These are phyloP conservation scores for Dendroctonus ponderosae DNA, from an alignment of 1,140 invertebrate genomes.

Conservation along the genomic window DNA sequence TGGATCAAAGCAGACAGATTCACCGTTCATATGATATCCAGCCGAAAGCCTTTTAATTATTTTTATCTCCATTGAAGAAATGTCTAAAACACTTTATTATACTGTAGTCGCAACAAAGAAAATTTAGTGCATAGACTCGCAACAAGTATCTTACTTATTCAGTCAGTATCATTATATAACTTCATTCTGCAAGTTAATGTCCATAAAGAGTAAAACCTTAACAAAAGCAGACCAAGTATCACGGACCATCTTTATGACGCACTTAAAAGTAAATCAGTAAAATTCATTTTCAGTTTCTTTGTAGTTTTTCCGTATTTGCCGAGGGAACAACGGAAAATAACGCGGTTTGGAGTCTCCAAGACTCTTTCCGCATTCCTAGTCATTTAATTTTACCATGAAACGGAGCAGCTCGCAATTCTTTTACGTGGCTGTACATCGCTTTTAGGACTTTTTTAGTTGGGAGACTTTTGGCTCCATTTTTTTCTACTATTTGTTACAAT, in stretches of 20 bases:
- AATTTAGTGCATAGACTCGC: too few species aligned
- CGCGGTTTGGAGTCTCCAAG: slow-evolving; percentile 16
- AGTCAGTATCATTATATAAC: too few species aligned
- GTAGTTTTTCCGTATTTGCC: slow-evolving; percentile 27
- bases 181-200: too few species aligned
- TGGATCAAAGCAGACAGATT: too few species aligned
- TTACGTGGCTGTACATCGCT: slow-evolving; percentile 4
- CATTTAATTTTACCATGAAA: slow-evolving; percentile 18
- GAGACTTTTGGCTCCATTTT: too few species aligned
- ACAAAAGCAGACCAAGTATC: slow-evolving; percentile 11
- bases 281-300: slow-evolving; percentile 30
- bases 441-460: not conserved
- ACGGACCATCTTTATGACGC: slow-evolving; percentile 11
- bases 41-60: too few species aligned
- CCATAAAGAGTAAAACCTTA: not conserved
- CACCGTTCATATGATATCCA: too few species aligned
- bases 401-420: slow-evolving; percentile 4
- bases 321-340: slow-evolving; percentile 25
- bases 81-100: too few species aligned
- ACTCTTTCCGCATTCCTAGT: slow-evolving; percentile 23
- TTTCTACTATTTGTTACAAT: too few species aligned
- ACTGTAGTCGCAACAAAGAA: too few species aligned
- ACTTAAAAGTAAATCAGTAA: slow-evolving; percentile 28
- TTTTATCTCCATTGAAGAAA: too few species aligned
- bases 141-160: too few species aligned